Conservation (phyloP, 2,888 invertebrate species). For the Loripinus fragilis region DNA sequence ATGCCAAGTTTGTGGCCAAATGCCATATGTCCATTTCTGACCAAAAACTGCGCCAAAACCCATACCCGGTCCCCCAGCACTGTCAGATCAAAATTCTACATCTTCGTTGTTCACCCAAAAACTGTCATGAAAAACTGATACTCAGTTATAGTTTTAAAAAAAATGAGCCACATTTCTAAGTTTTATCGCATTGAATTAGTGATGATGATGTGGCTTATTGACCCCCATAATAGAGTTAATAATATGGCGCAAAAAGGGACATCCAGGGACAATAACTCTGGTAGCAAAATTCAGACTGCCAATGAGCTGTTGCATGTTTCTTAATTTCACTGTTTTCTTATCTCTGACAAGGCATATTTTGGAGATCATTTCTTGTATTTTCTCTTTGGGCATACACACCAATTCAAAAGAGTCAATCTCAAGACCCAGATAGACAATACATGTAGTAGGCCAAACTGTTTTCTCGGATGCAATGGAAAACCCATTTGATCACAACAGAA, state of each 20-base stretch:
- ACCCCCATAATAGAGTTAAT: constrained; percentile 5
- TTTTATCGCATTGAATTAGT: background rate
- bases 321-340: no score
- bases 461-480: no score
- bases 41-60: constrained; percentile 29
- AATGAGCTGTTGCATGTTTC: no score
- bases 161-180: constrained; percentile 6
- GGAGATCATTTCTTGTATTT: no score
- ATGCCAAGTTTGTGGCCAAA: constrained; percentile 27
- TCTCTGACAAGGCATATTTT: background rate
- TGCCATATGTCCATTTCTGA: constrained; percentile 23
- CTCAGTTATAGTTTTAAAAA: background rate
- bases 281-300: no score
- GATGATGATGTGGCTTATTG: constrained; percentile 15
- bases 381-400: no score
- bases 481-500: no score
- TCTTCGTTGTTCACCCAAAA: constrained; percentile 25
- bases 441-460: no score
- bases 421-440: no score
- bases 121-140: constrained; percentile 21
- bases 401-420: no score
- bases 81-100: constrained; percentile 22
- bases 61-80: constrained; percentile 10
- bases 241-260: background rate
- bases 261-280: no score